Evolutionary conservation across 2,888 invertebrate species (phyloP).

Genomic region (Apoderus coryli): DNA sequence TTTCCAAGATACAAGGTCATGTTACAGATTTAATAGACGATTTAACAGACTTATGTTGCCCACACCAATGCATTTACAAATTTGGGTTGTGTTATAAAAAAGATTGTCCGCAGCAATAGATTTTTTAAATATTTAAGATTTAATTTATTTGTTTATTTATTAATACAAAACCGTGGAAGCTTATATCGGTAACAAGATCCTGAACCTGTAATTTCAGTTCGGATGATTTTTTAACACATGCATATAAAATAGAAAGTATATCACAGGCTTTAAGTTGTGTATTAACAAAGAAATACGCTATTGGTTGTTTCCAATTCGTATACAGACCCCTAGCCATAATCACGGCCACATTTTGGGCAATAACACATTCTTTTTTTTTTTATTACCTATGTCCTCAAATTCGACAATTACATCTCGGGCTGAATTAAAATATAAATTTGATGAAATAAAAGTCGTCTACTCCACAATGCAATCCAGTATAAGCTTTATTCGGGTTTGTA

Average conservation of each 20-base stretch:
- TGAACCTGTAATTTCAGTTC: constrained; percentile 7
- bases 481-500: no score
- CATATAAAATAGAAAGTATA: constrained; percentile 6
- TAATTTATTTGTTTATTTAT: no score
- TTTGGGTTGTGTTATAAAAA: no score
- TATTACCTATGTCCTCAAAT: constrained; percentile 6
- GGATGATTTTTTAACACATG: constrained; percentile 10
- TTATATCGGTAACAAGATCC: constrained; percentile 10
- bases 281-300: constrained; percentile 13
- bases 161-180: no score
- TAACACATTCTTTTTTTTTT: constrained; percentile 4
- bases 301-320: constrained; percentile 12
- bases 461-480: no score
- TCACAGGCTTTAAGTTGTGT: constrained; percentile 9
- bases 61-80: no score
- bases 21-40: no score
- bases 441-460: no score
- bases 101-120: no score
- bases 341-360: constrained; percentile 11
- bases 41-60: no score
- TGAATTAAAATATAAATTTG: constrained; percentile 10
- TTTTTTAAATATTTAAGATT: no score
- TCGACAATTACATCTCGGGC: constrained; percentile 11
- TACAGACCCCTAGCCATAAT: constrained; percentile 11
- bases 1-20: no score